A percentile compares a stretch with the other conserved stretches of the same genome.
phyloP scores from a whole-genome alignment of 2,797 vertebrate genomes.

The Acipenser transmontanus region DNA sequence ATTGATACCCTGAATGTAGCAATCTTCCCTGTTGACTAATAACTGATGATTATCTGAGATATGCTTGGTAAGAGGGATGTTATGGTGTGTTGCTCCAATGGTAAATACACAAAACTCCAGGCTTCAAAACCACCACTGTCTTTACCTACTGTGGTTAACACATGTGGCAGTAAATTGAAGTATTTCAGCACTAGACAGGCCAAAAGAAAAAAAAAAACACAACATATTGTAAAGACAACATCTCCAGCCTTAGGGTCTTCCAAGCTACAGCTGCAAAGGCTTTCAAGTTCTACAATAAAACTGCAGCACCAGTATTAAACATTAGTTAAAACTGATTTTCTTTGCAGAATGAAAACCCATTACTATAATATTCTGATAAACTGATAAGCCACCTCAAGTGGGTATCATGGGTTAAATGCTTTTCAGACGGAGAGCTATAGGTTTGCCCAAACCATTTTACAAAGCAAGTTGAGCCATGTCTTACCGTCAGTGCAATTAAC shows the following conservation, averaged over 20 bases:
- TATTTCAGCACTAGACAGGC: neutral
- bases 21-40: no score
- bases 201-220: neutral
- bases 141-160: slow-evolving; percentile 1
- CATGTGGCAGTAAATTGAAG: neutral
- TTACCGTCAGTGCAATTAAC: no score
- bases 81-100: neutral
- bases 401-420: no score
- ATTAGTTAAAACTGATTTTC: no score
- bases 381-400: no score
- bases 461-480: no score
- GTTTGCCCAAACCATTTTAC: no score
- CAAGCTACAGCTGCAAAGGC: neutral
- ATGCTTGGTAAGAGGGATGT: neutral
- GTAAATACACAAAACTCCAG: neutral
- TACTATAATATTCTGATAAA: no score
- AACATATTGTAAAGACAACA: neutral
- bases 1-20: no score
- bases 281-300: neutral
- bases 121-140: neutral
- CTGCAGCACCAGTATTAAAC: neutral
- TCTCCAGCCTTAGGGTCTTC: slow-evolving; percentile 1
- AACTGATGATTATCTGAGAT: no score
- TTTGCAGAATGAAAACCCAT: no score
- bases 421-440: no score